Percentiles rank a stretch among this genome's conserved stretches.
These are phyloP conservation scores for Adineta ricciae DNA, from an alignment of 2,888 invertebrate genomes.

Conservation along the genomic window DNA sequence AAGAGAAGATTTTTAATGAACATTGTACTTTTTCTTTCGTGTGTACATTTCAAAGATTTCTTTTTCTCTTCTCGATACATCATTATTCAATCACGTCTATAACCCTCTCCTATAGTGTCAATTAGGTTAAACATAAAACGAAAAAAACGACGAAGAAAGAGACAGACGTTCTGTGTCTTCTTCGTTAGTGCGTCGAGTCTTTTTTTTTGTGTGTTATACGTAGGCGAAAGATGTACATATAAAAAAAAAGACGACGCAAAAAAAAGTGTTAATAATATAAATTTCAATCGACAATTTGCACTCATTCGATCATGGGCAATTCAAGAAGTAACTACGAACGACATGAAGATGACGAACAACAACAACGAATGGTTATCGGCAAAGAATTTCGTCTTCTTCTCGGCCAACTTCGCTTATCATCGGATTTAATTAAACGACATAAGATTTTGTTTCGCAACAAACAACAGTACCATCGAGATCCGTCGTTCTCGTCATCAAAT, in stretches of 20 bases:
- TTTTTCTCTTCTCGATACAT: background rate
- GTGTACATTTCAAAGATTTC: background rate
- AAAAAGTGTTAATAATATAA: background rate
- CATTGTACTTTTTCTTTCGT: background rate
- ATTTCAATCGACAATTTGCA: background rate
- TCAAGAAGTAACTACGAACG: background rate
- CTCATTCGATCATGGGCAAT: background rate
- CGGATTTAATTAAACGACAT: background rate
- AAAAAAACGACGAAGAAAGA: background rate
- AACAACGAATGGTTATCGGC: background rate
- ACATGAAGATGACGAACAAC: background rate
- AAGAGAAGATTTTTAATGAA: background rate
- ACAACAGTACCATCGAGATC: background rate
- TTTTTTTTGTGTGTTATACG: background rate
- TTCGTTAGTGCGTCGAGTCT: background rate
- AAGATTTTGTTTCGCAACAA: background rate
- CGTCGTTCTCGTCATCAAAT: background rate
- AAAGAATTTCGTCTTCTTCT: background rate
- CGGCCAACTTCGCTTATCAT: background rate
- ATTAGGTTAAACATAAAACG: slow-evolving; percentile 2
- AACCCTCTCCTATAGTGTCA: background rate
- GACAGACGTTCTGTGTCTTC: background rate
- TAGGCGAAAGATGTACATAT: background rate
- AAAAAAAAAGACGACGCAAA: too few relatives aligned
- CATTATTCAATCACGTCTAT: background rate